Evolutionary conservation across 1,140 invertebrate genomes (phyloP).

Genomic region (Ptiloglossa arizonensis): DNA sequence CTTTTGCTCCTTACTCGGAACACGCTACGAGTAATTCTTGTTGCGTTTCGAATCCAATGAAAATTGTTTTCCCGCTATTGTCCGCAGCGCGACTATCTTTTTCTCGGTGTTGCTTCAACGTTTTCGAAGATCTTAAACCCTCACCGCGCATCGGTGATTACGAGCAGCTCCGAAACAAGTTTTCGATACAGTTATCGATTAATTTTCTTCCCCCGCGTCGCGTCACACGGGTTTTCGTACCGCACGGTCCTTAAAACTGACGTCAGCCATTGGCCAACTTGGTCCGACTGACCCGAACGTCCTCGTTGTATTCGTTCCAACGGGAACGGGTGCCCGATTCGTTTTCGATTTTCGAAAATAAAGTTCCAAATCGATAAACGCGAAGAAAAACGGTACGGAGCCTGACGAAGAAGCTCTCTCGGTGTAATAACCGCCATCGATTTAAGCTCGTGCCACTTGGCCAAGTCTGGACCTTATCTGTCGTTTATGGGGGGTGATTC

Average conservation of each 20-base stretch:
- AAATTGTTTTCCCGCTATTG: slow-evolving; percentile 32
- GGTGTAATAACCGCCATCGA: slow-evolving; percentile 34
- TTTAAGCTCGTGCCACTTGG: slow-evolving; percentile 21
- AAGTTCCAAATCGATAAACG: background rate
- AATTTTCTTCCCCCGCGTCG: too few species aligned
- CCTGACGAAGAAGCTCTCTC: background rate
- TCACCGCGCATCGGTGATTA: too few species aligned
- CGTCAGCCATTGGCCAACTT: too few species aligned
- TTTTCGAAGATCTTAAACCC: too few species aligned
- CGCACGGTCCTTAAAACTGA: too few species aligned
- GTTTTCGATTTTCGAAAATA: background rate
- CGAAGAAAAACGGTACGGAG: slow-evolving; percentile 1
- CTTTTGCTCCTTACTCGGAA: slow-evolving; percentile 35
- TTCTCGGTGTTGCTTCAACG: background rate
- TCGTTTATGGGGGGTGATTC: slow-evolving; percentile 66
- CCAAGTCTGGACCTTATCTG: slow-evolving; percentile 56
- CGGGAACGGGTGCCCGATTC: too few species aligned
- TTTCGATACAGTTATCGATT: too few species aligned
- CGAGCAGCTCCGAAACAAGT: too few species aligned
- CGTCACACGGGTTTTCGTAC: too few species aligned
- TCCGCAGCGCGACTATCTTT: background rate
- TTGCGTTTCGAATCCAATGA: slow-evolving; percentile 19
- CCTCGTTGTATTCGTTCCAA: too few species aligned
- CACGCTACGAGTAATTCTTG: slow-evolving; percentile 6
- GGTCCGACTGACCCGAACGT: too few species aligned